Base-by-base conservation (phyloP, 2,888 invertebrate genomes). In the Ornithoptera priamus region DNA sequence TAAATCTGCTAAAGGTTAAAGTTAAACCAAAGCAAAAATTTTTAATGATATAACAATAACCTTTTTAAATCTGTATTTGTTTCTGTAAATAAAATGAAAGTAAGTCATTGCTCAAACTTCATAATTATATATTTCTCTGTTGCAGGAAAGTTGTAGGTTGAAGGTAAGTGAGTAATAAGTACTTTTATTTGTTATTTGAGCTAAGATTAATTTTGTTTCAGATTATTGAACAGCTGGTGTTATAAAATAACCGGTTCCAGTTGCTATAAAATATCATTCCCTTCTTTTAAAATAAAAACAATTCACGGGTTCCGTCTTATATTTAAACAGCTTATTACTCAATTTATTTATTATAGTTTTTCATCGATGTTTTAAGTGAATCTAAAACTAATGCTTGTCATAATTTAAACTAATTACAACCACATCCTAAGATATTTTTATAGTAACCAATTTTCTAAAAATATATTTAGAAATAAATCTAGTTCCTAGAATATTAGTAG, bases 141-240 rank as follows among this genome's bases (percentile, higher is more conserved):
- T 56, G 57, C 67, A 64, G 50, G 65, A 71, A 71, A 71, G 70
- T 71, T 65, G 70, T 63, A 57, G 59, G 53, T 50, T 57, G 64
- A 71, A 71, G 70, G 70, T 67, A 50, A 70, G 67, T 70, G n/a
- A 53, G 18, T 53, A 50, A 20, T 20, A 56, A 46, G 64, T 67
- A 67, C 64, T 67, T 67, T 65, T 63, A 56, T 67, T 67, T 62
- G 59, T 63, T 60, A 67, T 63, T 70, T 67, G 63, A 70, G 61
- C 59, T 56, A 61, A 67, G 36, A 67, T 62, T 71, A 64, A 65
- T 67, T 67, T 71, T 71, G 70, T 71, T 71, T 46, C 70, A 67
- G 70, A 67, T 71, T 67, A 70, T 67, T 67, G 64, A 67, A 70
- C 67, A 67, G 64, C 61, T 58, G 63, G 46, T 70, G 61, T 64